Conservation (phyloP, 2,888 invertebrate genomes). For the Eugnorisma glareosa region DNA sequence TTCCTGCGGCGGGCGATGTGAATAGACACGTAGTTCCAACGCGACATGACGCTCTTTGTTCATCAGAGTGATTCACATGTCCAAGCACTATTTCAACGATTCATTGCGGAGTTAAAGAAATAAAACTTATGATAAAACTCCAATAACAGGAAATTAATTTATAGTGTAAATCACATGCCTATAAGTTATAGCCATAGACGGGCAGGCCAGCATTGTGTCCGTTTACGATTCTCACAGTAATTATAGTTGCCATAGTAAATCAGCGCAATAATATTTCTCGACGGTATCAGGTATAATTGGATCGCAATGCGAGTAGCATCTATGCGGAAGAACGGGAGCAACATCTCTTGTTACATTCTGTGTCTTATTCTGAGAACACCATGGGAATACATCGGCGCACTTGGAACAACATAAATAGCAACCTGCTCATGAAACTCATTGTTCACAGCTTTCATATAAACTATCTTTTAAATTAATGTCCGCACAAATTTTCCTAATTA, state of each 20-base stretch:
- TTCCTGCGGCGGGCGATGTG: slow-evolving; percentile 46
- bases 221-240: slow-evolving; percentile 86
- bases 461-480: slow-evolving; percentile 57
- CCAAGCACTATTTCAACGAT: slow-evolving; percentile 44
- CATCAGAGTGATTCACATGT: slow-evolving; percentile 59
- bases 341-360: slow-evolving; percentile 88
- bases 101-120: slow-evolving; percentile 53
- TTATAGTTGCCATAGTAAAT: slow-evolving; percentile 82
- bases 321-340: slow-evolving; percentile 88
- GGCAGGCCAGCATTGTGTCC: slow-evolving; percentile 77
- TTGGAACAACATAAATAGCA: slow-evolving; percentile 55
- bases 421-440: slow-evolving; percentile 52
- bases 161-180: slow-evolving; percentile 69
- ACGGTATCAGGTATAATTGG: slow-evolving; percentile 88
- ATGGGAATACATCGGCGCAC: slow-evolving; percentile 80
- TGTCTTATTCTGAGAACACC: slow-evolving; percentile 88
- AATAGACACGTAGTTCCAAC: slow-evolving; percentile 55
- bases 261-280: slow-evolving; percentile 85
- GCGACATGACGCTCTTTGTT: slow-evolving; percentile 62
- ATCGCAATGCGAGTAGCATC: slow-evolving; percentile 87
- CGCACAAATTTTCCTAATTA: slow-evolving; percentile 60
- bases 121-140: slow-evolving; percentile 66
- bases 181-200: slow-evolving; percentile 75
- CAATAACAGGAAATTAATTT: slow-evolving; percentile 75
- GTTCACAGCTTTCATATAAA: slow-evolving; percentile 58